phyloP scores from a whole-genome alignment of 2,797 vertebrate genomes.

The Sebastolobus alascanus region DNA sequence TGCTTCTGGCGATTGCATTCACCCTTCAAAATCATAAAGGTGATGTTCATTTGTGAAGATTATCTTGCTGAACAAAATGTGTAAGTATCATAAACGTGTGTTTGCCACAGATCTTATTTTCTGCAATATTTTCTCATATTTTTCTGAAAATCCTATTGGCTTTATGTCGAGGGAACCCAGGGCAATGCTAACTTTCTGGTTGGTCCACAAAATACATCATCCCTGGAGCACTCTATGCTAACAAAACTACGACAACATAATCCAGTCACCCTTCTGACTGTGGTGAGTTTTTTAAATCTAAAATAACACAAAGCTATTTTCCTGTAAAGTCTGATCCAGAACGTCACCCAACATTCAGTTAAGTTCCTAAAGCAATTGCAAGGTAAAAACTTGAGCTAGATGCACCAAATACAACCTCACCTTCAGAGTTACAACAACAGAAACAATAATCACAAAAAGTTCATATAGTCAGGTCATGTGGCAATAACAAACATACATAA shows the following conservation, averaged over 20 bases:
- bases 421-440: background rate
- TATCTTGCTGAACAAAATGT: no score
- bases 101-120: no score
- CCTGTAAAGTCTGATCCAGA: background rate
- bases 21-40: no score
- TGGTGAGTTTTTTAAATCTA: background rate
- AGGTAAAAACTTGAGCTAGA: background rate
- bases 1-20: no score
- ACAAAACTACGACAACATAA: constrained; percentile 6
- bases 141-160: constrained; percentile 11
- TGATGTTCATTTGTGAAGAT: no score
- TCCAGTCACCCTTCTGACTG: background rate
- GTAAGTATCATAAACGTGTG: no score
- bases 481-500: background rate
- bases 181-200: no score
- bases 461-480: background rate
- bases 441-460: background rate
- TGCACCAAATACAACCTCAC: background rate
- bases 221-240: no score
- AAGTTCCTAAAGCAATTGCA: background rate
- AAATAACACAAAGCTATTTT: background rate
- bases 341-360: background rate
- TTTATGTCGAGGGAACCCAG: no score
- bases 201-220: no score
- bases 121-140: no score